Conservation (phyloP, 1,140 invertebrate genomes). For the Drosophila mayri region DNA sequence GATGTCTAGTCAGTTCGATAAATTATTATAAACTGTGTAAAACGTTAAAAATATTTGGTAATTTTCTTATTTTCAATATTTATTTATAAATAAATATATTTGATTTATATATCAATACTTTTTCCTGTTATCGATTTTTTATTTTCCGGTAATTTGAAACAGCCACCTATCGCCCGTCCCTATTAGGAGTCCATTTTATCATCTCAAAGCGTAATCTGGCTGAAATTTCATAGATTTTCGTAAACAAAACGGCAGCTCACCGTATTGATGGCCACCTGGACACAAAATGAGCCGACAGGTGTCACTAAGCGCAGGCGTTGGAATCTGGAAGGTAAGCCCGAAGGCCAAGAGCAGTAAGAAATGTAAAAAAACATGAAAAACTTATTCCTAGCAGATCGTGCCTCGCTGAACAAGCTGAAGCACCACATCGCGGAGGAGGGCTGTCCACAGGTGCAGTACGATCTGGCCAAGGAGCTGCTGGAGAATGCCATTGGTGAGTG, state of each 20-base stretch:
- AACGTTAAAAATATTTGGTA: neutral
- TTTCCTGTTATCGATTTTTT: neutral
- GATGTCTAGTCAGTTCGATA: neutral
- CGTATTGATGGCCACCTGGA: conserved; percentile 72
- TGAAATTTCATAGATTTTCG: conserved; percentile 40
- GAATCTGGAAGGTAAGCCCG: conserved; percentile 75
- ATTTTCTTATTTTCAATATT: neutral
- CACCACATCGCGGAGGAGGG: conserved; percentile 89
- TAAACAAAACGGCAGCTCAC: conserved; percentile 54
- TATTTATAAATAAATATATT: neutral
- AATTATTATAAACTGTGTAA: neutral
- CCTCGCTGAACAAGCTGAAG: conserved; percentile 86
- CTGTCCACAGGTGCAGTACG: conserved; percentile 89
- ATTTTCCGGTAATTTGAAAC: neutral
- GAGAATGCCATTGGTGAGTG: conserved; percentile 86
- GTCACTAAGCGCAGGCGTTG: conserved; percentile 73
- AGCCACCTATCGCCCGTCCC: neutral
- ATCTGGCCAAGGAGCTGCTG: conserved; percentile 88
- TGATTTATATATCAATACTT: neutral
- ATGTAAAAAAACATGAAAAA: neutral
- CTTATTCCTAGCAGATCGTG: conserved; percentile 82
- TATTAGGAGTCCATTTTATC: conserved; percentile 1
- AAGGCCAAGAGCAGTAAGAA: neutral
- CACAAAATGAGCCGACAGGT: conserved; percentile 73
- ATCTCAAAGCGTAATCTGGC: conserved; percentile 8